Evolutionary conservation across 2,113 vertebrate species (phyloP), one percentile per base, ranked within the genome.

Genomic region (Tauraco erythrolophus): DNA sequence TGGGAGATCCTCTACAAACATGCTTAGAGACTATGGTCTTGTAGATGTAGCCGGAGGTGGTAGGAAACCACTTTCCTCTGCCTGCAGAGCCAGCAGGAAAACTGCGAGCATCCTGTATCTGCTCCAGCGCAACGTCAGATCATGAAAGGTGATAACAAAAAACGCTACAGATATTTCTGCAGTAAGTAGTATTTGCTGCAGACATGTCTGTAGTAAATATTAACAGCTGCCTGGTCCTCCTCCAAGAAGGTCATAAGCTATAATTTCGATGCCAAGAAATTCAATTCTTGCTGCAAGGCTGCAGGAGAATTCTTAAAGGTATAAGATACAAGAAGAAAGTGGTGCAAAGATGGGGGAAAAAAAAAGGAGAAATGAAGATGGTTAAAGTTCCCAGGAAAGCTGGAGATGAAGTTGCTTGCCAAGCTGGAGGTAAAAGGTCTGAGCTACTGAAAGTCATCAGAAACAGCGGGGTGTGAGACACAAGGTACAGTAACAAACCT

Each of bases 401-500:
- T 10, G 60, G 65, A 85, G 81, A 25, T 35, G 1, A 56, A 30
- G 37, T 4, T 30, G 58, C 58, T 79, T 71, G 92, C 89, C 84
- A 71, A 84, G 88, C 27, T 2, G 4, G 60, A 78, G 51, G 50
- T n/a, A 58, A 84, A 90, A 84, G 28, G 58, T 43, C 83, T 58
- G 76, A 88, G 75, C 96, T 93, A 93, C 81, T 41, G 53, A 60
- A 91, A 96, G 81, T 51, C 84, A 82, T 35, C 74, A n/a, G 61
- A 8, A 76, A n/a, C 70, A 54, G 84, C 1, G 14, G 90, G 93
- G 46, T 70, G 84, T 19, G 19, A 45, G 87, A 35, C 54, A 70
- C 37, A 46, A 84, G 57, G 92, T 82, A 56, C 43, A 51, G 87
- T 9, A 83, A 79, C 25, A 46, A 66, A 80, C 90, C 61, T 56